phyloP scores from a whole-genome alignment of 1,140 invertebrate species.

The Drosophila bipectinata region DNA sequence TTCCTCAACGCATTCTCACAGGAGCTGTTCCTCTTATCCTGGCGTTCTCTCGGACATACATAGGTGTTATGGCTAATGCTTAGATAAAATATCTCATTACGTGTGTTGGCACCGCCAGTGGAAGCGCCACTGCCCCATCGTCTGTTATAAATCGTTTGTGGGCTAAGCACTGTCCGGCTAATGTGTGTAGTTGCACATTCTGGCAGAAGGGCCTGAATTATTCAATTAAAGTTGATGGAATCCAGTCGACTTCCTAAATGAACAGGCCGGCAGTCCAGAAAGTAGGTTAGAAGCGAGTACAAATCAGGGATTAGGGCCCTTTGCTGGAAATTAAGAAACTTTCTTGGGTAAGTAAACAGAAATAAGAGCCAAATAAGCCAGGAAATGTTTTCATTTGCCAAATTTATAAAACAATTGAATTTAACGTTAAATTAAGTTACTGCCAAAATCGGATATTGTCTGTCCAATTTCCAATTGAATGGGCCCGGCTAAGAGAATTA shows the following conservation, averaged over 20 bases:
- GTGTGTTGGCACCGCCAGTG: conserved; percentile 35
- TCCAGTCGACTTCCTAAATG: conserved; percentile 31
- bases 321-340: not conserved
- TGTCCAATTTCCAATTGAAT: conserved; percentile 28
- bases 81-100: conserved; percentile 76
- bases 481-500: conserved; percentile 28
- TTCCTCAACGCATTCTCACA: conserved; percentile 27
- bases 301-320: conserved; percentile 4
- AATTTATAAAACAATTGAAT: not conserved
- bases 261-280: conserved; percentile 2
- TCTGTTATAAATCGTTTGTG: conserved; percentile 66
- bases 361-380: not conserved
- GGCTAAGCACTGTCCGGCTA: conserved; percentile 22
- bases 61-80: conserved; percentile 75
- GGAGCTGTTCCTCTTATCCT: conserved; percentile 20
- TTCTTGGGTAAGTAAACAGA: not conserved
- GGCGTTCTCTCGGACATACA: conserved; percentile 9
- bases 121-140: not conserved
- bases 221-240: conserved; percentile 50
- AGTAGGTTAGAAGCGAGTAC: not conserved
- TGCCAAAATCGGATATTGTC: conserved; percentile 13
- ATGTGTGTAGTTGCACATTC: conserved; percentile 40
- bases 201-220: conserved; percentile 24
- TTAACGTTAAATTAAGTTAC: conserved; percentile 11
- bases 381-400: not conserved